These are phyloP conservation scores for Drosophila algonquin DNA, from an alignment of 2,888 invertebrate species.

Conservation along the genomic window DNA sequence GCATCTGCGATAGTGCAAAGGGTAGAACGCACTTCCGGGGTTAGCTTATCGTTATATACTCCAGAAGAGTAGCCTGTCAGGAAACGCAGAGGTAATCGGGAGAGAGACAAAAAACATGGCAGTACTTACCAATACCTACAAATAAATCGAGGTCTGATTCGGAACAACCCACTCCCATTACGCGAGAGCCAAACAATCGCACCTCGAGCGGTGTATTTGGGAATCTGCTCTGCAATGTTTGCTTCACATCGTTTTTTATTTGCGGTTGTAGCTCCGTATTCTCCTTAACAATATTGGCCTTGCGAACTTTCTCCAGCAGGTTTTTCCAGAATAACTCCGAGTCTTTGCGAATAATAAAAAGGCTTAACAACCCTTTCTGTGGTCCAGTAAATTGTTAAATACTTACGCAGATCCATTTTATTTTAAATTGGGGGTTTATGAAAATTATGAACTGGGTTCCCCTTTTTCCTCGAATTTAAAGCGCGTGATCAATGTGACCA, in stretches of 20 bases:
- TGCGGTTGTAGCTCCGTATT: no score
- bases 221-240: not conserved
- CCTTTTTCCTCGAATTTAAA: no score
- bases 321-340: conserved; percentile 12
- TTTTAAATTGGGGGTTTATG: not conserved
- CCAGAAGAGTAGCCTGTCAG: conserved; percentile 11
- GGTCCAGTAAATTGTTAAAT: not conserved
- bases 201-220: not conserved
- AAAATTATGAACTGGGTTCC: no score
- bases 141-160: conserved; percentile 34
- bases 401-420: conserved; percentile 30
- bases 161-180: conserved; percentile 22
- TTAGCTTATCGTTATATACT: not conserved
- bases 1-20: not conserved
- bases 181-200: conserved; percentile 33
- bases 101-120: no score
- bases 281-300: conserved; percentile 3
- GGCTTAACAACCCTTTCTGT: no score
- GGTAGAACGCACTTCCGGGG: rapidly evolving
- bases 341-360: not conserved
- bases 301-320: not conserved
- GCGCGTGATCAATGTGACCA: not conserved
- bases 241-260: not conserved
- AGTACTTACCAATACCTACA: conserved; percentile 21
- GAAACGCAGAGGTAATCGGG: no score